Conservation (phyloP, 2,888 invertebrate species). For the Zootermopsis nevadensis region DNA sequence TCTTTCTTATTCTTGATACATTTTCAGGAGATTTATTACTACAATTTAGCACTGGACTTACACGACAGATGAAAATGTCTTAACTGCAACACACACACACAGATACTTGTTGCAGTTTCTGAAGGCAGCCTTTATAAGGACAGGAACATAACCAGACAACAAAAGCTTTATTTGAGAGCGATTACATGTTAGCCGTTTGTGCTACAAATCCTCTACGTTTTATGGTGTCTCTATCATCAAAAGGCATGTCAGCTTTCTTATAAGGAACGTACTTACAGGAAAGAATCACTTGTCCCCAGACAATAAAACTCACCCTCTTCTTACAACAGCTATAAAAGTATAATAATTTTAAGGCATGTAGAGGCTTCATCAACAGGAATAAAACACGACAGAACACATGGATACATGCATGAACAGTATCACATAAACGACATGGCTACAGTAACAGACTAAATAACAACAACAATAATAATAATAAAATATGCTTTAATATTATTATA, state of each 20-base stretch:
- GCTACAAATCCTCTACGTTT: not conserved
- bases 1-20: too few relatives aligned
- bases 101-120: too few relatives aligned
- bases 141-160: not conserved
- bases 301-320: not conserved
- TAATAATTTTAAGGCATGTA: not conserved
- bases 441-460: not conserved
- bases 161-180: not conserved
- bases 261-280: slow-evolving; percentile 13
- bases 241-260: slow-evolving; percentile 8
- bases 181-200: not conserved
- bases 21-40: too few relatives aligned
- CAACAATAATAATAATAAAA: too few relatives aligned
- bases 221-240: slow-evolving; percentile 20
- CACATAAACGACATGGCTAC: not conserved
- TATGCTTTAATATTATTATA: too few relatives aligned
- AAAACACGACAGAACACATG: not conserved
- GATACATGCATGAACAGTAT: too few relatives aligned
- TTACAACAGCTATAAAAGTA: not conserved
- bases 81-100: too few relatives aligned
- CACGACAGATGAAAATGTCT: too few relatives aligned
- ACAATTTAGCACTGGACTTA: too few relatives aligned
- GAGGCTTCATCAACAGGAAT: not conserved
- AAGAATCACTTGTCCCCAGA: not conserved
- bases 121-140: too few relatives aligned